Base-by-base conservation (phyloP, 2,888 invertebrate species). In the Campopleginae sp. region DNA sequence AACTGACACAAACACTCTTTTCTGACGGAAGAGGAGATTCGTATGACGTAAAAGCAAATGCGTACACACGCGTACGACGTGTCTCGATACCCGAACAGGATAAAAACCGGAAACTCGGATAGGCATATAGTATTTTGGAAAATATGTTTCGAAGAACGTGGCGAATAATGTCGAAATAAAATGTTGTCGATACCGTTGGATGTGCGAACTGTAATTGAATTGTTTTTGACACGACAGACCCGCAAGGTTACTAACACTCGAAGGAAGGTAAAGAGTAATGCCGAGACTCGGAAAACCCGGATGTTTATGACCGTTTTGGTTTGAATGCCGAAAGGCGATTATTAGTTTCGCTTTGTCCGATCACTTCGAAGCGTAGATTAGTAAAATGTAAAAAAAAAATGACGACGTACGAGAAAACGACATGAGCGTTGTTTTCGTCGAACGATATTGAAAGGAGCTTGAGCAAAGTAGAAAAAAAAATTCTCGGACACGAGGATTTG, bases 241-340 rank as follows among this genome's bases (percentile, higher is more conserved):
- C 23, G 19, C 14, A 23, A 14, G 23, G 4, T 27, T 23, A 12
- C 23, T 23, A 23, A 54, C 23, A 14, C 58, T 10, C 27, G 58
- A 58, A 14, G 3, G 58, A 27, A 58, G 4, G 27, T 12, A 58
- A 27, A 58, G 12, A 54, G 54, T 27, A 12, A 27, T 27, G 27
- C 5, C 58, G 27, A 27, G 27, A 54, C 14, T 14, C 42, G 44
- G 46, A 54, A 51, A 58, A 54, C 70, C 33, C 68, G 31, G 31
- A 19, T 78, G 78, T 78, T 78, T 78, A 78, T 61, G 58, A 61
- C 58, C n/a, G 23, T n/a, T n/a, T n/a, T 44, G 27, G 44, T 70
- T 51, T 44, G 5, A 27, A 38, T 66, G 23, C 51, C 38, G 17
- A 33, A 75, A 63, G 19, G 27, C 42, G 33, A 44, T 54, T 17